Evolutionary conservation across 1,140 invertebrate genomes (phyloP), one percentile per base, ranked within the genome.

Genomic region (Lamellibrachia luymesi): DNA sequence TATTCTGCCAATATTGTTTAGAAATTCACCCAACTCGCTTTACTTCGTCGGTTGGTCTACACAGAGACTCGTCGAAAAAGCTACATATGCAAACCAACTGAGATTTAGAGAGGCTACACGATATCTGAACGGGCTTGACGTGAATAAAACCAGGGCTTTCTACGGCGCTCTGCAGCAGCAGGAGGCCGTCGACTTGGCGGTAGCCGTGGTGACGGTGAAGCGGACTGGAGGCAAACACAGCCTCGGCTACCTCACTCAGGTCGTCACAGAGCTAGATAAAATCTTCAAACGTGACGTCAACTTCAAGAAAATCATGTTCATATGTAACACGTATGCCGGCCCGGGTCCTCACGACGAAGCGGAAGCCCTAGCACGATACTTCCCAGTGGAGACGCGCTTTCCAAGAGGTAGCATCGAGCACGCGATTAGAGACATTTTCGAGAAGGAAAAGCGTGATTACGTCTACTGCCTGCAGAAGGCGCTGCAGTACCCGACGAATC

Each of bases 361-460:
- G 27, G 64, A 89, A 10, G 49, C 2, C 25, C 89, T 93, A 27
- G 52, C 92, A n/a, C 49, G 38, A 38, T 93, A 38, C 52, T 93
- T 93, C 51, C 27, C 49, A 22, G 49, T 89, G n/a, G 25, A 50
- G 27, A 50, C 56, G 7, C 56, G 92, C n/a, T 93, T 93, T 51
- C 92, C 92, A 17, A n/a, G 38, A 2, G 92, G 92, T 5, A 93
- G 49, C 92, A 38, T 49, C 92, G 27, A 38, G 27, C 27, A 38
- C 56, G 89, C 52, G 4, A 93, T 93, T 27, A 89, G 56, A 56
- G 92, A 93, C 52, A 38, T 38, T 13, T 93, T 89, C 89, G 92
- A 50, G 49, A 93, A 95, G 92, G 95, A 95, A 92, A 95, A 95
- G 90, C 51, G 94, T 52, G 95, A 95, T 92, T 95, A 95, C 93